These are phyloP conservation scores for Pristionchus entomophagus DNA, from an alignment of 2,888 invertebrate genomes.

Conservation along the genomic window DNA sequence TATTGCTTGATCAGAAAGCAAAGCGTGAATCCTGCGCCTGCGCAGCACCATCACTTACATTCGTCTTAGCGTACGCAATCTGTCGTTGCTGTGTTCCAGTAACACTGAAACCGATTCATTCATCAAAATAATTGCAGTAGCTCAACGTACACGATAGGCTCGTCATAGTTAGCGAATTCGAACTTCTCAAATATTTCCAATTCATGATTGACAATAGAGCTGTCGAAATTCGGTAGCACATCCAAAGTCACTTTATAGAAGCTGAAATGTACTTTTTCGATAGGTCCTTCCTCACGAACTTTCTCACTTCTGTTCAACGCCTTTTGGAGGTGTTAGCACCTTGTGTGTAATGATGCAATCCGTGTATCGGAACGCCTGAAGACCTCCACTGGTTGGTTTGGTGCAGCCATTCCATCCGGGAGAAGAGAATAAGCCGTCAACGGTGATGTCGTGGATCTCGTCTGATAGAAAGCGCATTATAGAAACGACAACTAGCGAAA, in stretches of 20 bases:
- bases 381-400: not conserved
- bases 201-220: not conserved
- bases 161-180: not conserved
- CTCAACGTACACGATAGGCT: not conserved
- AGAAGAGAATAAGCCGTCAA: not conserved
- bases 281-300: not conserved
- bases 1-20: not conserved
- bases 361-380: not conserved
- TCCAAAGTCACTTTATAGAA: not conserved
- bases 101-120: not conserved
- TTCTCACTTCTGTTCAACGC: not conserved
- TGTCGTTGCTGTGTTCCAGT: not conserved
- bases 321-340: too few species aligned
- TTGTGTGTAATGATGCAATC: not conserved
- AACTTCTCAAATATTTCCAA: not conserved
- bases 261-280: not conserved
- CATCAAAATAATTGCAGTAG: not conserved
- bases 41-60: not conserved
- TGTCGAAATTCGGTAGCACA: not conserved
- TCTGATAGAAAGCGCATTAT: too few species aligned
- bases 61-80: not conserved
- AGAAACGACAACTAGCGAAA: too few species aligned
- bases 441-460: not conserved
- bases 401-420: not conserved
- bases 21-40: too few species aligned